A percentile compares a stretch with the other conserved stretches of the same genome.
phyloP scores from a whole-genome alignment of 2,888 invertebrate genomes.

The Acronicta aceris region DNA sequence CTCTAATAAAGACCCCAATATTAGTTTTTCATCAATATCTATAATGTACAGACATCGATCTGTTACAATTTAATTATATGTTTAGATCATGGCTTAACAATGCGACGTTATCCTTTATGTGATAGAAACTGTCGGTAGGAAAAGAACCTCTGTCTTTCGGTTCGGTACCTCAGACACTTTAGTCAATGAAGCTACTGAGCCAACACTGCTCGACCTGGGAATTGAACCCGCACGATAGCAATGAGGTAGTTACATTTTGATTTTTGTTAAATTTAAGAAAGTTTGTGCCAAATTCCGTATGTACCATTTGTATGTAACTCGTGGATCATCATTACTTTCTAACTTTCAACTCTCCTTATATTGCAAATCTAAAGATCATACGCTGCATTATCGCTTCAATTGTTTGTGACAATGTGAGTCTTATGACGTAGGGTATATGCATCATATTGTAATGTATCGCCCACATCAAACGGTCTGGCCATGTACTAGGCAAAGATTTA shows the following conservation, averaged over 20 bases:
- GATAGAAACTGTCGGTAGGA: too few relatives aligned
- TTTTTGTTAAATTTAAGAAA: conserved; percentile 29
- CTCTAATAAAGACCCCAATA: too few relatives aligned
- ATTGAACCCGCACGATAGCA: not conserved
- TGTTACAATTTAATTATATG: too few relatives aligned
- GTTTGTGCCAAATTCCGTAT: conserved; percentile 18
- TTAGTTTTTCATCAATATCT: too few relatives aligned
- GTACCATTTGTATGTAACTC: conserved; percentile 21
- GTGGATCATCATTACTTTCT: conserved; percentile 46
- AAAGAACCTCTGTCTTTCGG: too few relatives aligned
- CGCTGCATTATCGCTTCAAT: conserved; percentile 13
- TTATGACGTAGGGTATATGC: conserved; percentile 45
- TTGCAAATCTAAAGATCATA: conserved; percentile 35
- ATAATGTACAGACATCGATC: too few relatives aligned
- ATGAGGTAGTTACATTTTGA: not conserved
- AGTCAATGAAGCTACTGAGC: too few relatives aligned
- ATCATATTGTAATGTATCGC: conserved; percentile 45
- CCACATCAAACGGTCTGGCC: conserved; percentile 42
- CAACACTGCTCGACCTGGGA: not conserved
- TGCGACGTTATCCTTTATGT: too few relatives aligned
- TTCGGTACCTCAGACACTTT: too few relatives aligned
- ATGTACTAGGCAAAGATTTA: conserved; percentile 48
- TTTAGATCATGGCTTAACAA: too few relatives aligned
- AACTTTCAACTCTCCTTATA: conserved; percentile 50
- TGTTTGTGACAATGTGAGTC: conserved; percentile 40